Percentiles rank a stretch among this genome's conserved stretches.
These are phyloP conservation scores for Nymphalis c-album DNA, from an alignment of 2,888 invertebrate species.

Conservation along the genomic window DNA sequence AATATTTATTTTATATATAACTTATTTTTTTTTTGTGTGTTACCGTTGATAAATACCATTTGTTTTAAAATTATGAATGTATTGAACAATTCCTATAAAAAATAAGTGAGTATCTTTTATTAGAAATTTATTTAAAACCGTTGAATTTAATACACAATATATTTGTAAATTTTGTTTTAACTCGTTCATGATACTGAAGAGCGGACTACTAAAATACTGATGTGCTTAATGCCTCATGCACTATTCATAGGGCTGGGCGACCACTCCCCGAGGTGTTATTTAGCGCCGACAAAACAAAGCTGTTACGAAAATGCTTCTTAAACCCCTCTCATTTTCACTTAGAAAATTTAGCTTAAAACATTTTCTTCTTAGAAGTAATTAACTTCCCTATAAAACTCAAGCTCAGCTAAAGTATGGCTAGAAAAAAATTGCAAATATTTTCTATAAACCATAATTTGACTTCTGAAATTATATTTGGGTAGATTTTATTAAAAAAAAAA, in stretches of 20 bases:
- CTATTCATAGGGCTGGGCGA: conserved; percentile 18
- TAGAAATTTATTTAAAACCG: no score
- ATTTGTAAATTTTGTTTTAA: not conserved
- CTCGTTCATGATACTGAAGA: not conserved
- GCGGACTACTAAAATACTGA: conserved; percentile 15
- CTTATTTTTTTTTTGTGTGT: no score
- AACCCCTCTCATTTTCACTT: not conserved
- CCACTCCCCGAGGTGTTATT: conserved; percentile 10
- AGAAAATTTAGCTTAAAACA: conserved; percentile 3
- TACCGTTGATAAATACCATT: no score
- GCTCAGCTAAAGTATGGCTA: no score
- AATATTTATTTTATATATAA: no score
- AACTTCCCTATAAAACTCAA: not conserved
- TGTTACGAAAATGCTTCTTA: conserved; percentile 1
- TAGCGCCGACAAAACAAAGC: conserved; percentile 19
- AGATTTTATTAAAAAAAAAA: no score
- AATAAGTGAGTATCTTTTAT: no score
- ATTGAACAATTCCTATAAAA: no score
- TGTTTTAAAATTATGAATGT: no score
- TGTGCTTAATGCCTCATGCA: conserved; percentile 23
- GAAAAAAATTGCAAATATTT: no score
- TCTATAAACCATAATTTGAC: no score
- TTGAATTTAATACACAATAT: not conserved
- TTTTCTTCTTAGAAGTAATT: not conserved
- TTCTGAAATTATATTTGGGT: no score